phyloP scores from a whole-genome alignment of 2,113 vertebrate genomes.

The Alligator sinensis region DNA sequence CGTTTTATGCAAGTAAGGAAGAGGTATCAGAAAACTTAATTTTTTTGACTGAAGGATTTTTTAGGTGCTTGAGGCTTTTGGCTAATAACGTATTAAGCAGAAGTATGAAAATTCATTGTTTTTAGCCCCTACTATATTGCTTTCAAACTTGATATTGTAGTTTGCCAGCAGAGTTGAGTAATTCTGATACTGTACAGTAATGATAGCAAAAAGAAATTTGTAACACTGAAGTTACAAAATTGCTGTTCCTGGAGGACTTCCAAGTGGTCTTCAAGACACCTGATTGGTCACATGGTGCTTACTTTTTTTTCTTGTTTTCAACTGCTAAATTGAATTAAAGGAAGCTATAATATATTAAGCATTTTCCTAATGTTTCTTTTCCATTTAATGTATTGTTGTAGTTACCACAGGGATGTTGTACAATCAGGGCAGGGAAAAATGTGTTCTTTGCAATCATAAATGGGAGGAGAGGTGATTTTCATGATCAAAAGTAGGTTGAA shows the following conservation, averaged over 20 bases:
- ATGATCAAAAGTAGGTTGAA: neutral
- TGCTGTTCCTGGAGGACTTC: neutral
- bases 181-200: neutral
- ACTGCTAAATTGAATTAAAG: neutral
- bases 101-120: neutral
- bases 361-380: neutral
- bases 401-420: neutral
- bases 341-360: rapidly evolving
- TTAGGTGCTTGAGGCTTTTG: neutral
- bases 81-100: neutral
- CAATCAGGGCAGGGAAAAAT: neutral
- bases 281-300: neutral
- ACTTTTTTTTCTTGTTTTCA: neutral
- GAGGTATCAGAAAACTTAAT: too few species aligned
- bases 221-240: too few species aligned
- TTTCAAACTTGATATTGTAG: neutral
- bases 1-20: neutral
- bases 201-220: neutral
- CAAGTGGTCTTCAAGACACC: neutral
- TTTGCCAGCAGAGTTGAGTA: neutral
- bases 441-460: neutral
- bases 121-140: neutral
- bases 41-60: neutral
- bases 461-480: neutral
- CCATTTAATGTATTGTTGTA: neutral